phyloP scores from a whole-genome alignment of 2,113 vertebrate species.

The Corythaeola cristata region DNA sequence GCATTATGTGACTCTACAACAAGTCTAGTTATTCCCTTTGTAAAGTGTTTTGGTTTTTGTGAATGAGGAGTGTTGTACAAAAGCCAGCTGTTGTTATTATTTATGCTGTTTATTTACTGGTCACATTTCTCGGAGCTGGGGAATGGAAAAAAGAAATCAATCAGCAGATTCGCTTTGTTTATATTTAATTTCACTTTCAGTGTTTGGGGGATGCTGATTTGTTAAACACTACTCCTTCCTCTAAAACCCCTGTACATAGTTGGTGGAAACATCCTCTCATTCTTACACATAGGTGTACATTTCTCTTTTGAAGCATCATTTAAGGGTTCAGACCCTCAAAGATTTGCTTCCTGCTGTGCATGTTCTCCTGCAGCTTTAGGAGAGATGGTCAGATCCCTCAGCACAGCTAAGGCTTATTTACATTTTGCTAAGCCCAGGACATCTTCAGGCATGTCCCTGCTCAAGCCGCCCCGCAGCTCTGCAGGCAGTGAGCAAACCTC shows the following conservation, averaged over 20 bases:
- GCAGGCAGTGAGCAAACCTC: background rate
- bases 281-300: background rate
- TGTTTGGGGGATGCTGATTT: background rate
- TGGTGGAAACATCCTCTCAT: background rate
- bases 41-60: background rate
- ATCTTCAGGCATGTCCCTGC: no score
- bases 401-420: background rate
- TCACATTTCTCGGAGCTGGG: background rate
- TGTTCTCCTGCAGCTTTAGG: background rate
- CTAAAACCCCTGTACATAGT: background rate
- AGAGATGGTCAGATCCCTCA: background rate
- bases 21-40: background rate
- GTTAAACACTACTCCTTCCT: background rate
- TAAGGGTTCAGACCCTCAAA: background rate
- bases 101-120: slow-evolving; percentile 35
- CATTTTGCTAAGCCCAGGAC: background rate
- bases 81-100: slow-evolving; percentile 44
- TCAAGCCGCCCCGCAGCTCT: rapidly evolving
- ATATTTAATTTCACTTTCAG: background rate
- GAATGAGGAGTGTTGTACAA: background rate
- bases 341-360: background rate
- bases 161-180: slow-evolving; percentile 20
- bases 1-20: background rate
- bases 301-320: background rate
- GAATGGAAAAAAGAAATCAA: background rate